These are phyloP conservation scores for Clunio marinus DNA, from an alignment of 2,888 invertebrate species.

Conservation along the genomic window DNA sequence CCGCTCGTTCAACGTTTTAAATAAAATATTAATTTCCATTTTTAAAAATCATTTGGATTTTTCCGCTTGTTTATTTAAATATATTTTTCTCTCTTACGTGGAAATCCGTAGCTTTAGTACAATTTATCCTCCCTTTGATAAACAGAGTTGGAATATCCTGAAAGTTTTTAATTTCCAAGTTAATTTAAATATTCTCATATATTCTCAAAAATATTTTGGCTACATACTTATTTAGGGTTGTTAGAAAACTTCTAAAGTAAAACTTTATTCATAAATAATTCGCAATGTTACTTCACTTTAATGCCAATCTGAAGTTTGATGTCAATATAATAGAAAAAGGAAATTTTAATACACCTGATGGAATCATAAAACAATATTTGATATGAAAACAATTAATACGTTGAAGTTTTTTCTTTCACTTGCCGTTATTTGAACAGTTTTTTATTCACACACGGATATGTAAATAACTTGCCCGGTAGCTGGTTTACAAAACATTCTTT, in stretches of 20 bases:
- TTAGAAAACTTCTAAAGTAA: background rate
- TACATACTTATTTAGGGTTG: too few relatives aligned
- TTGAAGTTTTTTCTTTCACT: background rate
- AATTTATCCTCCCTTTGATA: background rate
- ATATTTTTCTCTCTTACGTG: background rate
- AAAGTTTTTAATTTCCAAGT: too few relatives aligned
- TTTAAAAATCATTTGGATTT: background rate
- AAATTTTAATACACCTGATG: background rate
- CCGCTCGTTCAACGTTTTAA: background rate
- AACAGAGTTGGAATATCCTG: too few relatives aligned
- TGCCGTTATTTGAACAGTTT: background rate
- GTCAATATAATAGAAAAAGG: too few relatives aligned
- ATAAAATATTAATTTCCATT: conserved; percentile 6
- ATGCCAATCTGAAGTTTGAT: too few relatives aligned
- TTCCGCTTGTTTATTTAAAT: background rate
- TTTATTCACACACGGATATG: background rate
- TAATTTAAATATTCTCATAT: too few relatives aligned
- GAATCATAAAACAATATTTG: background rate
- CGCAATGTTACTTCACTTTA: too few relatives aligned
- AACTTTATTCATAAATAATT: background rate
- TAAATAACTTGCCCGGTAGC: background rate
- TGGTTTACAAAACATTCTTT: background rate
- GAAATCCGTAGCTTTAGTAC: too few relatives aligned
- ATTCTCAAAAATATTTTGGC: too few relatives aligned
- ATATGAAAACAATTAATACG: background rate